phyloP scores from a whole-genome alignment of 2,888 invertebrate genomes.

The Amaurobius ferox region DNA sequence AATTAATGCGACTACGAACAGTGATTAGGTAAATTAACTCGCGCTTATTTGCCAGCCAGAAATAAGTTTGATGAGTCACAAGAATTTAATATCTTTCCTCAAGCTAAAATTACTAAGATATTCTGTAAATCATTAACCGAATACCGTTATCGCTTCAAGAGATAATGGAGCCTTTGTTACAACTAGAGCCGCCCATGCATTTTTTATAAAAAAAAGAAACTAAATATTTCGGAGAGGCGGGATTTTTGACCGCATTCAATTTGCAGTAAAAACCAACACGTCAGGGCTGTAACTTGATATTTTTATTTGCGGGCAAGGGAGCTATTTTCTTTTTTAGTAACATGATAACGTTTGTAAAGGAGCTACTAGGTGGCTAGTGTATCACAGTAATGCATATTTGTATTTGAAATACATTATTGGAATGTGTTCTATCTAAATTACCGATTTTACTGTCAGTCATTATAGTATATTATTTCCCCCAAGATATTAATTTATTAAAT shows the following conservation, averaged over 20 bases:
- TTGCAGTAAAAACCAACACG: slow-evolving; percentile 62
- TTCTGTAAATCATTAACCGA: slow-evolving; percentile 49
- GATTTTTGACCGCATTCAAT: slow-evolving; percentile 59
- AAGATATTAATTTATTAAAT: too few species aligned
- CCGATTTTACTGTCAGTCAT: too few species aligned
- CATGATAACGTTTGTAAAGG: neutral
- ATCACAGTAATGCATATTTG: too few species aligned
- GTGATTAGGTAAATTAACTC: slow-evolving; percentile 57
- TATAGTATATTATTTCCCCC: too few species aligned
- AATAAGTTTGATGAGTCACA: slow-evolving; percentile 10
- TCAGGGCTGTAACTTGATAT: neutral
- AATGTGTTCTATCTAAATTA: too few species aligned
- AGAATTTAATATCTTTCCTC: slow-evolving; percentile 19
- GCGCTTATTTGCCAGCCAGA: slow-evolving; percentile 40
- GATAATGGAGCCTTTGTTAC: slow-evolving; percentile 41
- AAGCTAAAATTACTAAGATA: slow-evolving; percentile 42
- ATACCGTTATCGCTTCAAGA: slow-evolving; percentile 21
- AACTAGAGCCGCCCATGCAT: slow-evolving; percentile 46
- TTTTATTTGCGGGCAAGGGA: slow-evolving; percentile 1
- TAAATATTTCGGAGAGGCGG: slow-evolving; percentile 33
- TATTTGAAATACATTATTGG: too few species aligned
- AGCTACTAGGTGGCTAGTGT: neutral
- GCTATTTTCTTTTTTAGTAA: neutral
- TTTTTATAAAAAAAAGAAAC: slow-evolving; percentile 46
- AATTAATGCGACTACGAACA: slow-evolving; percentile 42